These are phyloP conservation scores for Lagopus muta DNA, from an alignment of 2,113 vertebrate species.

Conservation along the genomic window DNA sequence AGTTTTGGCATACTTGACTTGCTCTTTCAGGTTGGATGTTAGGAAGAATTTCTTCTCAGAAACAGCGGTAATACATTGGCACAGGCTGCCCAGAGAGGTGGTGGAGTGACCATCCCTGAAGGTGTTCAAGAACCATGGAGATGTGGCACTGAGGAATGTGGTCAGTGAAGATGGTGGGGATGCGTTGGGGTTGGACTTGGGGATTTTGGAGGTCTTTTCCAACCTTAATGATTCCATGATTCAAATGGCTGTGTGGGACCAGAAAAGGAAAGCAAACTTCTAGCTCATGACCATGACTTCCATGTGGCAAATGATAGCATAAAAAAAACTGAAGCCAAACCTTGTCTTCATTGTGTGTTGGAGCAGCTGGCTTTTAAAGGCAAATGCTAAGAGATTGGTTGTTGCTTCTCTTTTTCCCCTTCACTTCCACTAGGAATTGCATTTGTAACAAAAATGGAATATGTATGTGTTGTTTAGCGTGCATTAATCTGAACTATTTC, in stretches of 20 bases:
- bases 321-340: not conserved
- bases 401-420: not conserved
- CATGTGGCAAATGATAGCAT: accelerated
- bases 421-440: not conserved
- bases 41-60: no score
- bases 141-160: no score
- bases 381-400: not conserved
- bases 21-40: no score
- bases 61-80: no score
- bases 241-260: not conserved
- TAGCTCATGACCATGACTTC: not conserved
- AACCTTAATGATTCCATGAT: no score
- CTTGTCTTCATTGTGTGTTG: not conserved
- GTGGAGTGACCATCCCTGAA: no score
- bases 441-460: not conserved
- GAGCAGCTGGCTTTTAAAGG: not conserved
- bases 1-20: not conserved
- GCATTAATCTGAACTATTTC: not conserved
- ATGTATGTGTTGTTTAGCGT: accelerated
- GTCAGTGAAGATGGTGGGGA: no score
- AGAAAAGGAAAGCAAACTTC: not conserved
- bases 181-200: no score
- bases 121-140: no score
- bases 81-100: no score
- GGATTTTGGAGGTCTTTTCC: no score